Percentiles rank a stretch among this genome's conserved stretches.
Conservation (phyloP, 2,888 invertebrate genomes). For the Capitulum mitella region DNA sequence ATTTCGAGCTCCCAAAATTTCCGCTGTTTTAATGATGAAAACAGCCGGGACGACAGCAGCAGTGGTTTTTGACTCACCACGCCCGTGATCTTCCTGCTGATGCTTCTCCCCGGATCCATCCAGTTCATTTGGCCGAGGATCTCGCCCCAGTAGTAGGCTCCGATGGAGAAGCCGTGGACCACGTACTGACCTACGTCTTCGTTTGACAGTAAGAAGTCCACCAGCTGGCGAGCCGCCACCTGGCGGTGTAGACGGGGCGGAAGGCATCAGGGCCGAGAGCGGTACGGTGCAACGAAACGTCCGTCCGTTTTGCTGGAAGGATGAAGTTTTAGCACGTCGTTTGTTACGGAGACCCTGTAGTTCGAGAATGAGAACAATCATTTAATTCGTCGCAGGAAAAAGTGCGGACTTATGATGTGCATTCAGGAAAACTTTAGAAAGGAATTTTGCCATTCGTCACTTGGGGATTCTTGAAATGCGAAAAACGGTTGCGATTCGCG, state of each 20-base stretch:
- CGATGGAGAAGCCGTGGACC: slow-evolving; percentile 16
- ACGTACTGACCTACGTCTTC: background rate
- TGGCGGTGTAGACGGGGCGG: too few species aligned
- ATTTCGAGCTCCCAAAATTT: too few species aligned
- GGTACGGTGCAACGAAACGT: too few species aligned
- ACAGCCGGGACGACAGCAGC: too few species aligned
- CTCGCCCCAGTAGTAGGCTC: slow-evolving; percentile 19
- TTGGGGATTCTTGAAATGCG: too few species aligned
- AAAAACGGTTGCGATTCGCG: too few species aligned
- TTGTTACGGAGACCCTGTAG: background rate
- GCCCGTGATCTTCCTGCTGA: background rate
- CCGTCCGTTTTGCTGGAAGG: too few species aligned
- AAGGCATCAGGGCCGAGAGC: too few species aligned
- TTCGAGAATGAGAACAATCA: background rate
- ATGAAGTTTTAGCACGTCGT: too few species aligned
- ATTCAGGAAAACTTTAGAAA: background rate
- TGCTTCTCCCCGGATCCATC: background rate
- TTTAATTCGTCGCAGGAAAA: background rate
- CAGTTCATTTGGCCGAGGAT: background rate
- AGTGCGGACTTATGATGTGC: background rate
- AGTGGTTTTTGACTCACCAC: background rate
- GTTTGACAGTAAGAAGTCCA: background rate
- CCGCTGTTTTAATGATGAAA: too few species aligned
- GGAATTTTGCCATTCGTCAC: background rate
- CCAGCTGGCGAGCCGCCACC: background rate